Conservation (phyloP, 2,888 invertebrate species). For the Dolichopus griseipennis region DNA sequence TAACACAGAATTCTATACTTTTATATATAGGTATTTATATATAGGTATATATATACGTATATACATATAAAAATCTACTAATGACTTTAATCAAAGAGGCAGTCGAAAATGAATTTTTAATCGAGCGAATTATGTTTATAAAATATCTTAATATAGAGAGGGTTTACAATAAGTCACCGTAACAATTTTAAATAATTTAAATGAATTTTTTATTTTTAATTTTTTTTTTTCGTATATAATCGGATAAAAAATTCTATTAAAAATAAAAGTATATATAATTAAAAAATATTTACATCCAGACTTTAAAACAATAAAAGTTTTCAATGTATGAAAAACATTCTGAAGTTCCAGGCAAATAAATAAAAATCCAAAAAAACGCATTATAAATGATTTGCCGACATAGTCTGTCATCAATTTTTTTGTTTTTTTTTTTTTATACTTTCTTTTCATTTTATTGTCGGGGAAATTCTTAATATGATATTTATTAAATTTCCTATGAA, state of each 20-base stretch:
- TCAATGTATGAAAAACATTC: no score
- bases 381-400: neutral
- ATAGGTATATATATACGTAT: no score
- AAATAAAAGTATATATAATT: neutral
- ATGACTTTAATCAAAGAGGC: neutral
- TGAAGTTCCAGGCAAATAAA: no score
- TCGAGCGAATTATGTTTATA: constrained; percentile 31
- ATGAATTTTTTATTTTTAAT: neutral
- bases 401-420: neutral
- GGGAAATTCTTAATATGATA: no score
- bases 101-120: constrained; percentile 39
- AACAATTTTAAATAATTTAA: neutral
- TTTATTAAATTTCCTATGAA: neutral
- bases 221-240: neutral
- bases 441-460: no score
- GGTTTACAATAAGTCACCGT: neutral
- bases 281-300: neutral
- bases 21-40: no score
- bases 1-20: no score
- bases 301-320: neutral
- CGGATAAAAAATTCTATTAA: neutral
- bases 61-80: no score
- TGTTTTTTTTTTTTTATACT: neutral
- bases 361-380: neutral
- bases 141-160: neutral